phyloP scores from a whole-genome alignment of 2,888 invertebrate species.

The Andricus curvator region DNA sequence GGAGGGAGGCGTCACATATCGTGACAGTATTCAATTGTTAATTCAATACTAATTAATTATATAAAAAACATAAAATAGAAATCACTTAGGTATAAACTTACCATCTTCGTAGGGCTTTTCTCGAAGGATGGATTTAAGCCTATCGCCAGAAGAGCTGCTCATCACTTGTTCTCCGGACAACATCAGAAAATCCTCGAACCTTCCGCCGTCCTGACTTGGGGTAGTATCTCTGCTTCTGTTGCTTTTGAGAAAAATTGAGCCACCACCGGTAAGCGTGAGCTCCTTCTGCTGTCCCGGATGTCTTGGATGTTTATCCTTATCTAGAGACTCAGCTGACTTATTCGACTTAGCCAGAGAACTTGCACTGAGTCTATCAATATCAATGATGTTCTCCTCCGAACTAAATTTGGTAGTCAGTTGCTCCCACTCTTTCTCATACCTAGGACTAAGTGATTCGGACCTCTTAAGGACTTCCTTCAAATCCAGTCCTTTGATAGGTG shows the following conservation, averaged over 20 bases:
- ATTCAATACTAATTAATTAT: no score
- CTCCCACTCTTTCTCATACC: slow-evolving; percentile 80
- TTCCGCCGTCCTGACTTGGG: slow-evolving; percentile 67
- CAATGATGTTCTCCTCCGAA: slow-evolving; percentile 74
- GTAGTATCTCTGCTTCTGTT: slow-evolving; percentile 74
- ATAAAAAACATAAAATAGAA: background rate
- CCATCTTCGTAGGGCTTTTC: slow-evolving; percentile 74
- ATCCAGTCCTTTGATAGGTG: slow-evolving; percentile 44
- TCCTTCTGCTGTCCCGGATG: slow-evolving; percentile 76
- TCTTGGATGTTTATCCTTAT: slow-evolving; percentile 77
- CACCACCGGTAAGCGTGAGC: slow-evolving; percentile 79
- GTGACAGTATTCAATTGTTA: no score
- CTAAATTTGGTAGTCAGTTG: slow-evolving; percentile 73
- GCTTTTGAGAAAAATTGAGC: slow-evolving; percentile 83
- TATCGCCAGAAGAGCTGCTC: slow-evolving; percentile 62
- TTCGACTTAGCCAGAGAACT: slow-evolving; percentile 63
- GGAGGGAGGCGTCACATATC: no score
- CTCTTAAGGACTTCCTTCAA: slow-evolving; percentile 79
- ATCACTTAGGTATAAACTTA: slow-evolving; percentile 53
- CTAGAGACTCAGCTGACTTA: slow-evolving; percentile 54
- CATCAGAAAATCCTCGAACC: slow-evolving; percentile 66
- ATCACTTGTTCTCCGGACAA: slow-evolving; percentile 58
- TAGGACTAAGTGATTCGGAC: slow-evolving; percentile 79
- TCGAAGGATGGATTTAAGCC: slow-evolving; percentile 74
- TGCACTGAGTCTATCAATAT: slow-evolving; percentile 73